These are phyloP conservation scores for Zoanthus gigantus DNA, from an alignment of 92 coral and sea anemone genomes.

Conservation along the genomic window DNA sequence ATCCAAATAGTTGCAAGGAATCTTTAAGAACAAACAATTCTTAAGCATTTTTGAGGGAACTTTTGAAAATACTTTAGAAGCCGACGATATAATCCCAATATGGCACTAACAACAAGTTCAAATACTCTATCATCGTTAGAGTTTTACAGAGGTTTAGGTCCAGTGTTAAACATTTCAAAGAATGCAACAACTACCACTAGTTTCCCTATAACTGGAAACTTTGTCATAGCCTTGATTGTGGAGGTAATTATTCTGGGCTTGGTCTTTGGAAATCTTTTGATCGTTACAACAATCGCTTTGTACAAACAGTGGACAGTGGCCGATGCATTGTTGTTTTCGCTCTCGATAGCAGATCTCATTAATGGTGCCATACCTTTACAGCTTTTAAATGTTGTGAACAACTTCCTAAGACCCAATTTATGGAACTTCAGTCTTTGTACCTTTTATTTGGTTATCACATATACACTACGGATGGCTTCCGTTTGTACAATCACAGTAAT, in stretches of 20 bases:
- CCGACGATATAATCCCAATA: neutral
- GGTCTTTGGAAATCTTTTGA: conserved; percentile 74
- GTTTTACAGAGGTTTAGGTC: neutral
- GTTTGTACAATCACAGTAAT: conserved; percentile 92
- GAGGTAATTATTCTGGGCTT: conserved; percentile 72
- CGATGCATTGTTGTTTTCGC: conserved; percentile 83
- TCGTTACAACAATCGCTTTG: conserved; percentile 71
- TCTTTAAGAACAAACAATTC: neutral
- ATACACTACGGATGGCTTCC: conserved; percentile 88
- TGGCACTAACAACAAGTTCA: neutral
- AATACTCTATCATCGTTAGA: neutral
- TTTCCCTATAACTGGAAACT: conserved; percentile 33
- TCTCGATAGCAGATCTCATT: conserved; percentile 82
- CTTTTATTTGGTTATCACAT: conserved; percentile 79
- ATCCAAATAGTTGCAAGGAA: too few relatives aligned
- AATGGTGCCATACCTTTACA: conserved; percentile 86
- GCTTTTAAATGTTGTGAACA: conserved; percentile 75
- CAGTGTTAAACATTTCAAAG: neutral
- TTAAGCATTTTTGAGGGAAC: neutral
- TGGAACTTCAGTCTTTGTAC: conserved; percentile 83
- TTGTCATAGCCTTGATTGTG: conserved; percentile 70
- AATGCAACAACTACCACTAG: neutral
- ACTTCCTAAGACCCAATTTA: conserved; percentile 76
- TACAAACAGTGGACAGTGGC: conserved; percentile 90
- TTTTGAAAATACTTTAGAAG: neutral